Evolutionary conservation across 2,113 vertebrate species (phyloP).

Genomic region (Ceratotherium simum): DNA sequence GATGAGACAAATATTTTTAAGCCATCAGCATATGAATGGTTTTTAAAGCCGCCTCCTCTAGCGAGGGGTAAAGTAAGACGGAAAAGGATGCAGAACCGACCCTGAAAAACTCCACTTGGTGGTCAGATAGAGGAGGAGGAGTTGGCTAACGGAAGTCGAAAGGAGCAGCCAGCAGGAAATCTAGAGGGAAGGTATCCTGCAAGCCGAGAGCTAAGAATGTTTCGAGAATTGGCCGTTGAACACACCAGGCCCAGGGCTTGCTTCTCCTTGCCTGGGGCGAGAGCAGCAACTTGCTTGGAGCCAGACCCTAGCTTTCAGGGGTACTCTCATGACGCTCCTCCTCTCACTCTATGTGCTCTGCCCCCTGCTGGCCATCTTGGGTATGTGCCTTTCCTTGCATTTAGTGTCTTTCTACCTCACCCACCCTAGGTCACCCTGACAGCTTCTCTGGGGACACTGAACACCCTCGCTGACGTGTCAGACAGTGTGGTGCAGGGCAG

Average conservation of each 20-base stretch:
- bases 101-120: not conserved
- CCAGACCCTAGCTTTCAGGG: not conserved
- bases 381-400: not conserved
- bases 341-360: not conserved
- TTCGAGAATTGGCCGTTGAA: not conserved
- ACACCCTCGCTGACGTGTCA: conserved; percentile 60
- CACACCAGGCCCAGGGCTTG: not conserved
- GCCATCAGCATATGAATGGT: not conserved
- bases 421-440: conserved; percentile 80
- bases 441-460: conserved; percentile 83
- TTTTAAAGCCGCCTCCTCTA: not conserved
- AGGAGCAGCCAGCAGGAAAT: not conserved
- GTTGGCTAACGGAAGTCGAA: not conserved
- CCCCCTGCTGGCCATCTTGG: conserved; percentile 6
- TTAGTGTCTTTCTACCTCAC: not conserved
- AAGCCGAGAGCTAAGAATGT: not conserved
- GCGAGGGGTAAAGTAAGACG: not conserved
- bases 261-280: not conserved
- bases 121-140: not conserved
- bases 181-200: not conserved
- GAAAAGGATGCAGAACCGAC: not conserved
- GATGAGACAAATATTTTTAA: not conserved
- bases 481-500: conserved; percentile 75
- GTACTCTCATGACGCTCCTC: accelerated
- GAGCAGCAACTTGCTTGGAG: not conserved